phyloP scores from a whole-genome alignment of 1,140 invertebrate genomes.

The Drosophila subobscura region DNA sequence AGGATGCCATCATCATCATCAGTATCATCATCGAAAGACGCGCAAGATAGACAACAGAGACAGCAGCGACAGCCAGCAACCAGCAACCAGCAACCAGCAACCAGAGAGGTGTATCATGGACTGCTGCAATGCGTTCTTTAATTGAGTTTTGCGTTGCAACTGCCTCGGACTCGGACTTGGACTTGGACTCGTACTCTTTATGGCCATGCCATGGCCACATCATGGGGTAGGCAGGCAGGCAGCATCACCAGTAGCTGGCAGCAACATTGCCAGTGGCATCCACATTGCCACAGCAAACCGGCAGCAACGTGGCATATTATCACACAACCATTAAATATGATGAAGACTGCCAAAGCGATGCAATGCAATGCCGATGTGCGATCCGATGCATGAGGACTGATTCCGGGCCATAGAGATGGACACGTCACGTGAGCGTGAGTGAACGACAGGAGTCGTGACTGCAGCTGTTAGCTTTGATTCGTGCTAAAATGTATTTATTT shows the following conservation, averaged over 20 bases:
- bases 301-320: conserved; percentile 79
- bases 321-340: conserved; percentile 83
- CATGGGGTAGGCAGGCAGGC: conserved; percentile 23
- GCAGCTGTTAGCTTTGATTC: too few relatives aligned
- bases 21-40: too few relatives aligned
- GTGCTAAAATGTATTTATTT: too few relatives aligned
- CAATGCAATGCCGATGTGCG: too few relatives aligned
- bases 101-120: conserved; percentile 59
- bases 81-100: conserved; percentile 18
- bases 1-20: background rate
- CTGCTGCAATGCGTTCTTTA: conserved; percentile 76
- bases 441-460: too few relatives aligned
- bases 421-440: conserved; percentile 13
- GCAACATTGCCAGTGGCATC: conserved; percentile 22
- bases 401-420: conserved; percentile 36
- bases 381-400: too few relatives aligned
- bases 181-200: conserved; percentile 52
- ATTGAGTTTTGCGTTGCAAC: conserved; percentile 78
- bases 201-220: conserved; percentile 50
- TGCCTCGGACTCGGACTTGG: conserved; percentile 25
- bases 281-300: conserved; percentile 8
- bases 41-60: too few relatives aligned
- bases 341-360: conserved; percentile 73
- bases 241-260: conserved; percentile 30
- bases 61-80: conserved; percentile 4